phyloP scores from a whole-genome alignment of 1,140 invertebrate species.

The Neelides sp. region DNA sequence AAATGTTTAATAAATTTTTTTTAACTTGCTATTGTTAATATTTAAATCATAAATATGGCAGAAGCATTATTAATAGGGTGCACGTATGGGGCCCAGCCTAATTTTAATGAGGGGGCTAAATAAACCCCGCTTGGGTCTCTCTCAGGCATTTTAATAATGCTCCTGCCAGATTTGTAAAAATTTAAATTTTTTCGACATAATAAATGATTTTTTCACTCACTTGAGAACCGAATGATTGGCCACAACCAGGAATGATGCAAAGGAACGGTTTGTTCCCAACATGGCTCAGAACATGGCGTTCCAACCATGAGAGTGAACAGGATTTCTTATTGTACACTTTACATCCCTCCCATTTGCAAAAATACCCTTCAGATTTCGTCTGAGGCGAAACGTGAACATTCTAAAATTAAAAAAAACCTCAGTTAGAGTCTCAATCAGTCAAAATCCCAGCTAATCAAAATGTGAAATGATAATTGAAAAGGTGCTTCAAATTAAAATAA shows the following conservation, averaged over 20 bases:
- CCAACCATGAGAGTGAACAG: slow-evolving; percentile 80
- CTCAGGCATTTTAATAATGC: too few species aligned
- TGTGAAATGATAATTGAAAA: background rate
- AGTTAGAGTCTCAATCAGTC: too few species aligned
- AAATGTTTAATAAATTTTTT: too few species aligned
- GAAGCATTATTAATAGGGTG: too few species aligned
- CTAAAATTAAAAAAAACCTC: slow-evolving; percentile 36
- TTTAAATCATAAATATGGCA: too few species aligned
- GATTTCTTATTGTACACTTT: slow-evolving; percentile 87
- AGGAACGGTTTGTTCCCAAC: slow-evolving; percentile 87
- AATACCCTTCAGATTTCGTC: slow-evolving; percentile 58
- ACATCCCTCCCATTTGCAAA: slow-evolving; percentile 83
- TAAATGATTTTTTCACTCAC: slow-evolving; percentile 44
- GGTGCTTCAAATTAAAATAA: background rate
- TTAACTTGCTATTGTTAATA: too few species aligned
- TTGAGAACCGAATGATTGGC: slow-evolving; percentile 79
- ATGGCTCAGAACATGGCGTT: slow-evolving; percentile 79
- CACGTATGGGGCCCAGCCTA: too few species aligned
- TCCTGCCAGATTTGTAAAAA: background rate
- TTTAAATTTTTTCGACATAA: background rate
- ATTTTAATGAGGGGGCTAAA: too few species aligned
- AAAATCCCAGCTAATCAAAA: too few species aligned
- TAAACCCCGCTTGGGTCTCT: too few species aligned
- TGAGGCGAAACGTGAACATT: slow-evolving; percentile 70
- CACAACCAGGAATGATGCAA: slow-evolving; percentile 88